Conservation (phyloP, 1,140 invertebrate species). For the Alviniconcha marisindica region DNA sequence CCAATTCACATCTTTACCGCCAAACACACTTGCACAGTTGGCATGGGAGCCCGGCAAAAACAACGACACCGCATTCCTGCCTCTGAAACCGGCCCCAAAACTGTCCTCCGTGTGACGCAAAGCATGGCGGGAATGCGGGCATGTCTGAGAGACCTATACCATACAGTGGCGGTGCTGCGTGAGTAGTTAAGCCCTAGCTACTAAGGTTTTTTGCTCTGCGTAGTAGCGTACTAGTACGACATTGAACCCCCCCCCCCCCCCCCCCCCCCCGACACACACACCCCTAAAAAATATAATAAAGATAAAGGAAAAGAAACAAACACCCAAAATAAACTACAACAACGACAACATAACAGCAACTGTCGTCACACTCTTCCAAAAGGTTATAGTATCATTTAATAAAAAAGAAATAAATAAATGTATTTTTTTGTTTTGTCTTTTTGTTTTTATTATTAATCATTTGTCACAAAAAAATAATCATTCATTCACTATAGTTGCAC, state of each 20-base stretch:
- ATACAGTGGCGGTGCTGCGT: too few relatives aligned
- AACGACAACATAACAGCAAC: background rate
- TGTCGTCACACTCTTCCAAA: background rate
- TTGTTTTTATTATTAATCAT: background rate
- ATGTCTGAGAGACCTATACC: too few relatives aligned
- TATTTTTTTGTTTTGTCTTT: background rate
- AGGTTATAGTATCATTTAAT: background rate
- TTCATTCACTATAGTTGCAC: background rate
- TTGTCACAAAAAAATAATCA: background rate
- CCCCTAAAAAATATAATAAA: background rate
- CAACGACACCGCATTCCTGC: too few relatives aligned
- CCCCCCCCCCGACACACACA: too few relatives aligned
- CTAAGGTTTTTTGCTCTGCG: background rate
- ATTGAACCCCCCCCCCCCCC: too few relatives aligned
- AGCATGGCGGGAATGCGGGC: too few relatives aligned
- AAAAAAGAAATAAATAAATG: background rate
- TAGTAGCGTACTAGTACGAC: background rate
- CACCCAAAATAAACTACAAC: background rate
- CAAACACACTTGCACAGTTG: too few relatives aligned
- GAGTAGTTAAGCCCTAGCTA: too few relatives aligned
- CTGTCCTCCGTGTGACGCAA: too few relatives aligned
- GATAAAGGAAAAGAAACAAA: background rate
- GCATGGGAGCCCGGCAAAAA: too few relatives aligned
- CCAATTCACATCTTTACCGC: too few relatives aligned
- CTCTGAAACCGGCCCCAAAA: too few relatives aligned